phyloP scores from a whole-genome alignment of 2,113 vertebrate species.

The Motacilla tschutschensis region DNA sequence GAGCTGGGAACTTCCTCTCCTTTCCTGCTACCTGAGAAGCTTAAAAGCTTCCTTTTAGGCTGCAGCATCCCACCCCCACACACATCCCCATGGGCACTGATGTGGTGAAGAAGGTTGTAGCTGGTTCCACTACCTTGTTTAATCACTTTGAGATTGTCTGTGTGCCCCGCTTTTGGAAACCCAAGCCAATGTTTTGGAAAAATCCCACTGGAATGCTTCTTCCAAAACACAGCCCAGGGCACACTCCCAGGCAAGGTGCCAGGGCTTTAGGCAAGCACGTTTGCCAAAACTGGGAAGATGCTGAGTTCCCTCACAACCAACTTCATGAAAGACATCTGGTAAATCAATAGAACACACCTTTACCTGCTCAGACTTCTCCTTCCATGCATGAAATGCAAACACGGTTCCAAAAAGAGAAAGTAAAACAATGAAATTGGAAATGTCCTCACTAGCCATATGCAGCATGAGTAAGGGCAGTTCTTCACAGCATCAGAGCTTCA shows the following conservation, averaged over 20 bases:
- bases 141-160: neutral
- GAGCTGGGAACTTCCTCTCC: neutral
- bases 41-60: neutral
- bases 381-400: neutral
- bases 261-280: neutral
- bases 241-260: neutral
- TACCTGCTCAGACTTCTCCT: neutral
- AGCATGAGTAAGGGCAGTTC: neutral
- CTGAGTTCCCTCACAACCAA: neutral
- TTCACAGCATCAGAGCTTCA: neutral
- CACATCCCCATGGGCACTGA: neutral
- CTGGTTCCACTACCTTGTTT: neutral
- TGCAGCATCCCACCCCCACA: neutral
- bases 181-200: neutral
- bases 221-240: neutral
- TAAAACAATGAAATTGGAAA: neutral
- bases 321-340: neutral
- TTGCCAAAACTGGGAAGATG: neutral
- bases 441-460: neutral
- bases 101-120: rapidly evolving
- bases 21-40: neutral
- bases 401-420: neutral
- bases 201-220: neutral
- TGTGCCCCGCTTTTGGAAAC: neutral
- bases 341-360: neutral